Conservation (phyloP, 2,797 vertebrate species). For the Avahi laniger region DNA sequence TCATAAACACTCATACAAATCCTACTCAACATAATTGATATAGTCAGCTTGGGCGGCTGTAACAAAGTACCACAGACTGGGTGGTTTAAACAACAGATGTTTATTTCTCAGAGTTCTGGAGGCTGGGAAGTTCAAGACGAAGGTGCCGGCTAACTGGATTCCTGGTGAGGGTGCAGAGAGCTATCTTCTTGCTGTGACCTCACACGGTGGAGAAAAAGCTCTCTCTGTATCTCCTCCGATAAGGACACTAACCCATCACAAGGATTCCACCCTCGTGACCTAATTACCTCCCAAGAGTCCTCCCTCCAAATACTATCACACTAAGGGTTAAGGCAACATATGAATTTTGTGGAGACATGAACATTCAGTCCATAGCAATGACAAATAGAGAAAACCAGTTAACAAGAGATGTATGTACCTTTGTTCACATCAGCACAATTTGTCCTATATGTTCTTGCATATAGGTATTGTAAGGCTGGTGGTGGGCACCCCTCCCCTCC, state of each 20-base stretch:
- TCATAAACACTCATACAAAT: neutral
- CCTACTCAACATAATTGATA: neutral
- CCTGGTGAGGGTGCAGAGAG: neutral
- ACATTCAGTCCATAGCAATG: no score
- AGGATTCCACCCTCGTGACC: neutral
- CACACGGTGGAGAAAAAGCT: neutral
- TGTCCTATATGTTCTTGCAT: neutral
- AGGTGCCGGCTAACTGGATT: neutral
- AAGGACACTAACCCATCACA: neutral
- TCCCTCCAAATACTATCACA: neutral
- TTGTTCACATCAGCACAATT: neutral
- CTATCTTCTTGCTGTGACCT: neutral
- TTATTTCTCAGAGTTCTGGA: neutral
- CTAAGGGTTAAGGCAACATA: neutral
- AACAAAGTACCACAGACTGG: neutral
- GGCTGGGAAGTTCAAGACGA: neutral
- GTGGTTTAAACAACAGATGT: neutral
- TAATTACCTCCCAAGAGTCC: neutral
- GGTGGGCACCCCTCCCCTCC: no score
- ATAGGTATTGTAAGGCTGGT: no score
- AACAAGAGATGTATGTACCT: neutral
- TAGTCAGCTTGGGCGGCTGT: neutral
- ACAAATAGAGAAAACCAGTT: neutral
- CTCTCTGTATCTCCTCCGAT: neutral
- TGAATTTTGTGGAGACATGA: neutral